Conservation (phyloP, 2,797 vertebrate species). For the Gymnocypris eckloni region DNA sequence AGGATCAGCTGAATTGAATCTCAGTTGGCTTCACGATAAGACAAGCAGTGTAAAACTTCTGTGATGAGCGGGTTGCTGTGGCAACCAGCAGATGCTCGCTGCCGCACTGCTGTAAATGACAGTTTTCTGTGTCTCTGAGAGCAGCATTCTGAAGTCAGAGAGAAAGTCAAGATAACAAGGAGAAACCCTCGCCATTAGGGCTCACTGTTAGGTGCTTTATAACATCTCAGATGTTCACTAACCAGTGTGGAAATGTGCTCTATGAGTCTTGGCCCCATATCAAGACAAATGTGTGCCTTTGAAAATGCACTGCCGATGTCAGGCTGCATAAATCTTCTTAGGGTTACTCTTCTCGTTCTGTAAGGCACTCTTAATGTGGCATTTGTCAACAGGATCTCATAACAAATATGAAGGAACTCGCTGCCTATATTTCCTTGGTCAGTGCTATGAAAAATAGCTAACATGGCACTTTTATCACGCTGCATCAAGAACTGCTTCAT, state of each 20-base stretch:
- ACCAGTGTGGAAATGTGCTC: conserved; percentile 24
- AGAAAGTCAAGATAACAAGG: background rate
- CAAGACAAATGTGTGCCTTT: conserved; percentile 42
- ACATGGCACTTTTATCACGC: background rate
- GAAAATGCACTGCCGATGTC: conserved; percentile 24
- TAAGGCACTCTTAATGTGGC: conserved; percentile 14
- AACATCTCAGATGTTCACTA: conserved; percentile 17
- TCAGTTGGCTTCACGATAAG: background rate
- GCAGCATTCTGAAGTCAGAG: background rate
- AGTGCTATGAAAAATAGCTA: background rate
- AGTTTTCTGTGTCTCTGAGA: background rate
- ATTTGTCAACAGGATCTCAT: conserved; percentile 34
- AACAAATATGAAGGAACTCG: conserved; percentile 7
- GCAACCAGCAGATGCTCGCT: conserved; percentile 24
- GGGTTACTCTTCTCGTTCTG: conserved; percentile 23
- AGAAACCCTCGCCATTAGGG: background rate
- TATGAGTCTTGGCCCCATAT: background rate
- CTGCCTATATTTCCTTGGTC: conserved; percentile 19
- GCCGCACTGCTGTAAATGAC: background rate
- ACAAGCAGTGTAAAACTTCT: conserved; percentile 17
- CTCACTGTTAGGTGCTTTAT: background rate
- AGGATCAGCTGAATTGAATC: background rate
- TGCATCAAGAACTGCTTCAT: background rate
- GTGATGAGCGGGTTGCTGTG: conserved; percentile 38
- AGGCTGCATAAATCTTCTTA: conserved; percentile 36